phyloP scores from a whole-genome alignment of 1,140 invertebrate genomes.

The Polypedilum vanderplanki region DNA sequence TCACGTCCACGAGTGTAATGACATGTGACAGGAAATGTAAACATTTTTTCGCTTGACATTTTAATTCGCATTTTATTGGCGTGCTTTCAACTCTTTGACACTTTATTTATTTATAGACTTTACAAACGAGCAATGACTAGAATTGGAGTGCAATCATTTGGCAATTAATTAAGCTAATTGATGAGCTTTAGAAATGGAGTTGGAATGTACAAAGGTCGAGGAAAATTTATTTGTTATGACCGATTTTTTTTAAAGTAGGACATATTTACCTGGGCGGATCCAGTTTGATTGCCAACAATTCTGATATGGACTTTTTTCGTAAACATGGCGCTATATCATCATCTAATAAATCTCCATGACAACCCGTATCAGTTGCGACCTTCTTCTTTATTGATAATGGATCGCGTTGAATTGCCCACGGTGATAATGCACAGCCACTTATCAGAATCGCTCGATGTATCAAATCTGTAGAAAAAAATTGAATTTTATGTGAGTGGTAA shows the following conservation, averaged over 20 bases:
- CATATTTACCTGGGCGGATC: conserved; percentile 55
- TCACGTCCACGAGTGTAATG: too few relatives aligned
- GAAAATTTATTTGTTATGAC: too few relatives aligned
- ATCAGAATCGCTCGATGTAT: conserved; percentile 86
- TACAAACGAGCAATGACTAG: too few relatives aligned
- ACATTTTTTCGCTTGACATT: too few relatives aligned
- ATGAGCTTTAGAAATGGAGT: background rate
- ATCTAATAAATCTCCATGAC: conserved; percentile 65
- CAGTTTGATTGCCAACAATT: conserved; percentile 63
- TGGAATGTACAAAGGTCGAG: too few relatives aligned
- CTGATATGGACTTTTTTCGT: conserved; percentile 60
- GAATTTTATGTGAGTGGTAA: conserved; percentile 17
- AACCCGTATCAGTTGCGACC: conserved; percentile 69
- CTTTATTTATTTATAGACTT: too few relatives aligned
- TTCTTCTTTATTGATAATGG: conserved; percentile 71
- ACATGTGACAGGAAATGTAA: too few relatives aligned
- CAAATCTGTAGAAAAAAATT: conserved; percentile 58
- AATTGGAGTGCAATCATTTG: too few relatives aligned
- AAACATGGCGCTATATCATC: conserved; percentile 80
- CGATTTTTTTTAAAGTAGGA: too few relatives aligned
- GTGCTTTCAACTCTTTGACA: too few relatives aligned
- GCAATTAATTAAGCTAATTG: conserved; percentile 19
- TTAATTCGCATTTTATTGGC: too few relatives aligned
- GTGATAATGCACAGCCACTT: conserved; percentile 89
- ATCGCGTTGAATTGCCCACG: conserved; percentile 87